Conservation (phyloP, 2,113 vertebrate genomes). For the Pampusana beccarii region DNA sequence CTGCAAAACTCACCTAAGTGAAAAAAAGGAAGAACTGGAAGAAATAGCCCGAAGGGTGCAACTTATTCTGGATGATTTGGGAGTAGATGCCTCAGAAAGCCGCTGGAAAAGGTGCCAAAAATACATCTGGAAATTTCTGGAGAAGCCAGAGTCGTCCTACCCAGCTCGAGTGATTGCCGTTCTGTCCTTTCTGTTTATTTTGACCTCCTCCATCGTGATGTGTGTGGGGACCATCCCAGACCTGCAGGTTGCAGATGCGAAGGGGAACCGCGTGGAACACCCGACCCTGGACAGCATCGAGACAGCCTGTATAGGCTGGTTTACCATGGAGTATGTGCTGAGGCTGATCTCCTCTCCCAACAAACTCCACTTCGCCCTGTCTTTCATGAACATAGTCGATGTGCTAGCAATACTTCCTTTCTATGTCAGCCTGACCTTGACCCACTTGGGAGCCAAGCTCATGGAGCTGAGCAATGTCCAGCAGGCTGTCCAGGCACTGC, state of each 20-base stretch:
- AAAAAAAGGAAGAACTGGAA: constrained; percentile 92
- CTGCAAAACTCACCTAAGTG: constrained; percentile 89
- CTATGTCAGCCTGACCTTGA: constrained; percentile 91
- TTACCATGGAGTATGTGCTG: constrained; percentile 91
- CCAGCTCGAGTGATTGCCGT: constrained; percentile 88
- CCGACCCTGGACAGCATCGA: constrained; percentile 91
- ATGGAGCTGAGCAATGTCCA: constrained; percentile 94
- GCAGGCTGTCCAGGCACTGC: constrained; percentile 92
- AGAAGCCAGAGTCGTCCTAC: constrained; percentile 92
- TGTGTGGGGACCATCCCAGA: constrained; percentile 95
- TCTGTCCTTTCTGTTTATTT: constrained; percentile 90
- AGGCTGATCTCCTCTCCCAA: constrained; percentile 90
- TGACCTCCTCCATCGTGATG: constrained; percentile 93
- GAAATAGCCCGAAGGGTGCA: constrained; percentile 93
- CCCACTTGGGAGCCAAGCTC: constrained; percentile 87
- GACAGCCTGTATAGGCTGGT: constrained; percentile 94
- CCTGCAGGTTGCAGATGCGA: constrained; percentile 85
- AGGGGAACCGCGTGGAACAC: constrained; percentile 91
- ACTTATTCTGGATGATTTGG: constrained; percentile 90
- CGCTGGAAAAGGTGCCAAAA: constrained; percentile 86
- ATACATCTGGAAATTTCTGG: constrained; percentile 92
- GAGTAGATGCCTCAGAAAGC: constrained; percentile 79
- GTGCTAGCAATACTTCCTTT: constrained; percentile 93
- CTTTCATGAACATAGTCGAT: constrained; percentile 95
- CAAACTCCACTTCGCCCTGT: constrained; percentile 87